Evolutionary conservation across 2,113 vertebrate genomes (phyloP).

Genomic region (Galemys pyrenaicus): DNA sequence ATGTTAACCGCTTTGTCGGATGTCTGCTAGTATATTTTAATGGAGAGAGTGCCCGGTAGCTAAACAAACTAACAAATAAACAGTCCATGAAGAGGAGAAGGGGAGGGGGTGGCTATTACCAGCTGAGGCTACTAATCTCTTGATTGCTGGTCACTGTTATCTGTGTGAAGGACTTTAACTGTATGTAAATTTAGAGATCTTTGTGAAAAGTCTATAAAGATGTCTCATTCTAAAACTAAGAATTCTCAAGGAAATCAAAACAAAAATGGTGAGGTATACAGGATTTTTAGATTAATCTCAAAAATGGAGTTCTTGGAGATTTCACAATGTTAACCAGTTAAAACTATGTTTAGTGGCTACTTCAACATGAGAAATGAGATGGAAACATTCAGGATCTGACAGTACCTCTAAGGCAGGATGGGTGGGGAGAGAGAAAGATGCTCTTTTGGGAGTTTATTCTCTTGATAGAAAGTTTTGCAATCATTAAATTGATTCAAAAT

Average conservation of each 20-base stretch:
- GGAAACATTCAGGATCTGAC: neutral
- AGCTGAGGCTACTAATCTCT: neutral
- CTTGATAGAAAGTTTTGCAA: constrained; percentile 17
- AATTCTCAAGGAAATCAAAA: neutral
- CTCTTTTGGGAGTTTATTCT: neutral
- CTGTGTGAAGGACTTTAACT: neutral
- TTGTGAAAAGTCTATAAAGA: neutral
- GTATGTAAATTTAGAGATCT: neutral
- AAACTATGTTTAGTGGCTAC: neutral
- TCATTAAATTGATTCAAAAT: constrained; percentile 27
- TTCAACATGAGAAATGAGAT: constrained; percentile 31
- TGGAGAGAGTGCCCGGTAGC: neutral
- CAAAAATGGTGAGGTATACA: neutral
- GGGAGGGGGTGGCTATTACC: too few relatives aligned
- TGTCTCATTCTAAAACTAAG: constrained; percentile 2
- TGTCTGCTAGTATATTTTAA: constrained; percentile 4
- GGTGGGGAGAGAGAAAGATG: neutral
- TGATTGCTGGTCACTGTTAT: neutral
- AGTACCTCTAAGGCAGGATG: neutral
- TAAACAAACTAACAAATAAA: neutral
- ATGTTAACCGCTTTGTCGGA: neutral
- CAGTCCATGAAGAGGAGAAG: neutral
- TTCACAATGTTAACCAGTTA: constrained; percentile 13
- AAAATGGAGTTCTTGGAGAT: neutral
- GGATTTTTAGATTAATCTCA: constrained; percentile 4